Evolutionary conservation across 2,888 invertebrate genomes (phyloP).

Genomic region (Drosophila sordidula): DNA sequence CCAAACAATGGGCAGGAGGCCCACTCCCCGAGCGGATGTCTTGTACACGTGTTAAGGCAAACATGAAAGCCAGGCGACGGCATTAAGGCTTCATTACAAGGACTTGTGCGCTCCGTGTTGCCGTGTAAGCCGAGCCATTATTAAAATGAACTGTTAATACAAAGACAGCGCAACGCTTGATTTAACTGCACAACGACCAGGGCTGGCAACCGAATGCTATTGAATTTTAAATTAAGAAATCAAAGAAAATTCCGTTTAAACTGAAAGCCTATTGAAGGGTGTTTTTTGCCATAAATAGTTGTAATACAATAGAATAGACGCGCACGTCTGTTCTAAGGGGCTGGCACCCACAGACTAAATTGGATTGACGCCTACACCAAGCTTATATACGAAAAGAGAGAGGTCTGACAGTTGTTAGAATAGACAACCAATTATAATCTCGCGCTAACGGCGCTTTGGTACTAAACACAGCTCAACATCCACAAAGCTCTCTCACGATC

Average conservation of each 20-base stretch:
- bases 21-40: constrained; percentile 5
- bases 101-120: constrained; percentile 41
- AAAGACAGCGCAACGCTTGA: constrained; percentile 60
- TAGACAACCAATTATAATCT: background rate
- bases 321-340: background rate
- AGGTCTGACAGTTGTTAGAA: background rate
- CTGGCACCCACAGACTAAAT: background rate
- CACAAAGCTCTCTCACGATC: background rate
- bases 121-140: constrained; percentile 51
- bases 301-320: too few relatives aligned
- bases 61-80: constrained; percentile 63
- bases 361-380: background rate
- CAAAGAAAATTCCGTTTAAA: constrained; percentile 11
- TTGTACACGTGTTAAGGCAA: constrained; percentile 69
- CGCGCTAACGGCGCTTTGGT: too few relatives aligned
- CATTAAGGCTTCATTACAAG: constrained; percentile 75
- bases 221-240: constrained; percentile 47
- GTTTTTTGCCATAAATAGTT: background rate
- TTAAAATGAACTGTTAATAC: constrained; percentile 79
- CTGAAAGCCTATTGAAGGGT: background rate
- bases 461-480: too few relatives aligned
- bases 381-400: background rate
- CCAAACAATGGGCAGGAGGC: constrained; percentile 46
- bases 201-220: constrained; percentile 41
- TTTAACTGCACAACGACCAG: constrained; percentile 44